phyloP scores from a whole-genome alignment of 1,140 invertebrate species.

The Sweltsa coloradensis region DNA sequence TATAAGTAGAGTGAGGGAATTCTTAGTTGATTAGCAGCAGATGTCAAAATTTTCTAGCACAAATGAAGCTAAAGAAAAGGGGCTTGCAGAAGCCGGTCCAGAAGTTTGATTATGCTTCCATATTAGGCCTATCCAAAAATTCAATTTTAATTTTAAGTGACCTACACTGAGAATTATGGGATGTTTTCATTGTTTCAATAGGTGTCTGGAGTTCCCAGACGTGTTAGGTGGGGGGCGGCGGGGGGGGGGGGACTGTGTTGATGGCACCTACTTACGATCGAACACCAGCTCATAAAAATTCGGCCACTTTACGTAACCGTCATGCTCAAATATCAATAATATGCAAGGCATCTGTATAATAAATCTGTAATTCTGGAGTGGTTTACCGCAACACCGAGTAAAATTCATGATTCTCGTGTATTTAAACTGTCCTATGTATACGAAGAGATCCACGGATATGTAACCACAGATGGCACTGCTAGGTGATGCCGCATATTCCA shows the following conservation, averaged over 20 bases:
- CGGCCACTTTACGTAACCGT: conserved; percentile 19
- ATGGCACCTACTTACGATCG: conserved; percentile 8
- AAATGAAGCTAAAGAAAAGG: not conserved
- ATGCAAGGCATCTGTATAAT: conserved; percentile 21
- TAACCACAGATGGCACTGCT: conserved; percentile 21
- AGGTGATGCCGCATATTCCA: conserved; percentile 26
- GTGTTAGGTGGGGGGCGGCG: too few species aligned
- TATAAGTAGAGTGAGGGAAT: not conserved
- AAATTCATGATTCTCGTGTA: conserved; percentile 19
- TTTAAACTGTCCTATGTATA: conserved; percentile 15
- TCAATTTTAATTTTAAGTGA: too few species aligned
- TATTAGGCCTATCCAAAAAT: too few species aligned
- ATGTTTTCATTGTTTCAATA: too few species aligned
- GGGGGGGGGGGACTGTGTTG: too few species aligned
- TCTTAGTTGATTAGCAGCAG: not conserved
- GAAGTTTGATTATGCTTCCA: not conserved
- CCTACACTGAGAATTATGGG: too few species aligned
- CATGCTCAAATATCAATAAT: conserved; percentile 20
- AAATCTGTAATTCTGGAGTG: conserved; percentile 20
- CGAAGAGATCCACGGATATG: conserved; percentile 13
- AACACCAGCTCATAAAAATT: conserved; percentile 18
- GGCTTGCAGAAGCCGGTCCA: not conserved
- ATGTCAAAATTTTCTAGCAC: not conserved
- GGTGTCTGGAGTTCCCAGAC: not conserved
- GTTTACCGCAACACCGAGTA: conserved; percentile 20